Conservation (phyloP, 2,113 vertebrate genomes). For the Tautogolabrus adspersus region DNA sequence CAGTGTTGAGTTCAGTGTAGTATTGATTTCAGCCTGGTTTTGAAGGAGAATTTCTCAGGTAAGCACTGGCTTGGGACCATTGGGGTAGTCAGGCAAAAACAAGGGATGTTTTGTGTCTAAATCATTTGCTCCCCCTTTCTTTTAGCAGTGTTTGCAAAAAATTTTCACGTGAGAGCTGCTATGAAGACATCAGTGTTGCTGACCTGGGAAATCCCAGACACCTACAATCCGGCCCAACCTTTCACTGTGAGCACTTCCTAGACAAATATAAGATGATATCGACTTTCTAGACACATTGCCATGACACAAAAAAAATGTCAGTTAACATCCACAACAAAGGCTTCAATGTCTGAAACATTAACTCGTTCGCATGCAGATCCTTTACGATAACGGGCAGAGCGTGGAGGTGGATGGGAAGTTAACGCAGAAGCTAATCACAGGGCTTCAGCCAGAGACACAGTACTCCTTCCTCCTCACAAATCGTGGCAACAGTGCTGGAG, state of each 20-base stretch:
- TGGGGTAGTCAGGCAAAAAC: background rate
- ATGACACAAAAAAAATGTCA: background rate
- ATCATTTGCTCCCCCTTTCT: slow-evolving; percentile 90
- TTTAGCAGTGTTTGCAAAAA: slow-evolving; percentile 99
- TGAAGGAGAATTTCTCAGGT: slow-evolving; percentile 74
- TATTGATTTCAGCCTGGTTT: slow-evolving; percentile 61
- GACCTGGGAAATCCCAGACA: slow-evolving; percentile 99
- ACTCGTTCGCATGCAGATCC: slow-evolving; percentile 85
- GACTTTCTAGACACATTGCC: background rate
- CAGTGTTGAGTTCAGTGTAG: slow-evolving; percentile 68
- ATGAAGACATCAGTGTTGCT: slow-evolving; percentile 98
- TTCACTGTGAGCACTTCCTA: slow-evolving; percentile 92
- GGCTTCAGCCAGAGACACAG: slow-evolving; percentile 95
- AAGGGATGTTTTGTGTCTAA: slow-evolving; percentile 85
- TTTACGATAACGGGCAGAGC: slow-evolving; percentile 98
- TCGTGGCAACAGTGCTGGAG: slow-evolving; percentile 96
- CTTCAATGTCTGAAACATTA: background rate
- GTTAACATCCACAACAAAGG: too few species aligned
- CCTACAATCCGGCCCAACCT: slow-evolving; percentile 98
- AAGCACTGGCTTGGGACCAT: slow-evolving; percentile 73
- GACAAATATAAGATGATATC: background rate
- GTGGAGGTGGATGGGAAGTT: slow-evolving; percentile 97
- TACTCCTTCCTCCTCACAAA: slow-evolving; percentile 98
- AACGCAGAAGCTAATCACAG: slow-evolving; percentile 96
- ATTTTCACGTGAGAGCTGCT: slow-evolving; percentile 99